Evolutionary conservation across 2,113 vertebrate genomes (phyloP).

Genomic region (Connochaetes taurinus): DNA sequence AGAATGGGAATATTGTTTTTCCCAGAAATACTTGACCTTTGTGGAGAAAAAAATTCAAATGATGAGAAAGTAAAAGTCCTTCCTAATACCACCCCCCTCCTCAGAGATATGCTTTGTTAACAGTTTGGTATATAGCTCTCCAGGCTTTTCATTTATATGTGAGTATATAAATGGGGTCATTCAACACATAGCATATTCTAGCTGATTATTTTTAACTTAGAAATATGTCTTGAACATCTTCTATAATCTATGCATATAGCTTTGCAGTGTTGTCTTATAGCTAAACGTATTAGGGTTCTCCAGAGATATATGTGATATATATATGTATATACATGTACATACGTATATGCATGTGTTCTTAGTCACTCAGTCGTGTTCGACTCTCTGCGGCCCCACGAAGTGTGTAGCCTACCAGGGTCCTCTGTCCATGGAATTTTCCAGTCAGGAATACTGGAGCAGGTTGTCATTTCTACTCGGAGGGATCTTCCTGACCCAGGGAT

Average conservation of each 20-base stretch:
- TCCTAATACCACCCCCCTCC: neutral
- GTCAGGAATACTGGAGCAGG: neutral
- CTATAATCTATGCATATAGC: neutral
- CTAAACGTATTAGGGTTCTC: neutral
- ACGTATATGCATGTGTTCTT: neutral
- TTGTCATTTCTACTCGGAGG: neutral
- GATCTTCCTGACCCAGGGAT: neutral
- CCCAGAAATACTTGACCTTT: constrained; percentile 51
- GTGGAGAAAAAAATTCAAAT: neutral
- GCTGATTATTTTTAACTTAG: neutral
- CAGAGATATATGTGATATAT: neutral
- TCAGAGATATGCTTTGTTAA: neutral
- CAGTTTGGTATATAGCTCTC: neutral
- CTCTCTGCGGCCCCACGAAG: neutral
- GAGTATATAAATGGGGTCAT: neutral
- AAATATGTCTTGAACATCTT: neutral
- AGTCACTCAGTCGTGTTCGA: neutral
- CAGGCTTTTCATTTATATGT: neutral
- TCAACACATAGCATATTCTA: neutral
- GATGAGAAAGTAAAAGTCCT: constrained; percentile 28
- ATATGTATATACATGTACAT: neutral
- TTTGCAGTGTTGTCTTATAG: neutral
- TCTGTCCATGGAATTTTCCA: neutral
- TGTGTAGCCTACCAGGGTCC: neutral
- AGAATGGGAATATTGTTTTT: constrained; percentile 50